These are phyloP conservation scores for Lateolabrax maculatus DNA, from an alignment of 2,797 vertebrate genomes.

Conservation along the genomic window DNA sequence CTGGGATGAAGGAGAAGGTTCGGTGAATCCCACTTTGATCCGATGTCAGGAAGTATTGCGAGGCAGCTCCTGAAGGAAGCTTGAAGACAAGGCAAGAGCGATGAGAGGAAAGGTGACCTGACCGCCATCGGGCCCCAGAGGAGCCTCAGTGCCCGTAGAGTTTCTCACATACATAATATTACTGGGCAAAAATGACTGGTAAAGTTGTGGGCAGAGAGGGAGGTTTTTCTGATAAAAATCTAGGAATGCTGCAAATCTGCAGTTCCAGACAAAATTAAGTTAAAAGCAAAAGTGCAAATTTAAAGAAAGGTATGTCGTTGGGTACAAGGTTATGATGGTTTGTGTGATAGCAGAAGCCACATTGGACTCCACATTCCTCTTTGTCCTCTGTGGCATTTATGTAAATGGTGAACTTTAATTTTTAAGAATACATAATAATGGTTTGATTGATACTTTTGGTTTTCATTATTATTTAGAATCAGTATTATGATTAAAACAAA, in stretches of 20 bases:
- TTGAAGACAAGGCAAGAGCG: constrained; percentile 51
- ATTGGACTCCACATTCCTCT: background rate
- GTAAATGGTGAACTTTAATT: background rate
- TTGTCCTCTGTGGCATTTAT: constrained; percentile 8
- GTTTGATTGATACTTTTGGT: background rate
- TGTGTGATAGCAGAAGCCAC: constrained; percentile 13
- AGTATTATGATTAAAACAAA: background rate
- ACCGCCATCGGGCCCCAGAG: constrained; percentile 34
- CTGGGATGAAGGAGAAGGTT: constrained; percentile 42
- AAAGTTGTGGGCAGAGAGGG: constrained; percentile 11
- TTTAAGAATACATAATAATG: background rate
- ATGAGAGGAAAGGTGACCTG: constrained; percentile 59
- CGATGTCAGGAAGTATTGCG: constrained; percentile 64
- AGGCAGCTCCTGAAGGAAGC: constrained; percentile 54
- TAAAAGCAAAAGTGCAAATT: constrained; percentile 17
- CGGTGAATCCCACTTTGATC: constrained; percentile 71
- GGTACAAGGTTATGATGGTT: background rate
- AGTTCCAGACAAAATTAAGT: constrained; percentile 29
- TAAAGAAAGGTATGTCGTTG: background rate
- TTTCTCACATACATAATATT: constrained; percentile 47
- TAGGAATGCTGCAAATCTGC: constrained; percentile 27
- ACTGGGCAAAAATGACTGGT: constrained; percentile 28
- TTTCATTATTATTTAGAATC: background rate
- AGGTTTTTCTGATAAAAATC: constrained; percentile 48
- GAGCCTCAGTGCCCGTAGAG: constrained; percentile 14